Percentiles rank a stretch among this genome's conserved stretches.
phyloP scores from a whole-genome alignment of 64 coral and sea anemone genomes.

The Platygyra sinensis region DNA sequence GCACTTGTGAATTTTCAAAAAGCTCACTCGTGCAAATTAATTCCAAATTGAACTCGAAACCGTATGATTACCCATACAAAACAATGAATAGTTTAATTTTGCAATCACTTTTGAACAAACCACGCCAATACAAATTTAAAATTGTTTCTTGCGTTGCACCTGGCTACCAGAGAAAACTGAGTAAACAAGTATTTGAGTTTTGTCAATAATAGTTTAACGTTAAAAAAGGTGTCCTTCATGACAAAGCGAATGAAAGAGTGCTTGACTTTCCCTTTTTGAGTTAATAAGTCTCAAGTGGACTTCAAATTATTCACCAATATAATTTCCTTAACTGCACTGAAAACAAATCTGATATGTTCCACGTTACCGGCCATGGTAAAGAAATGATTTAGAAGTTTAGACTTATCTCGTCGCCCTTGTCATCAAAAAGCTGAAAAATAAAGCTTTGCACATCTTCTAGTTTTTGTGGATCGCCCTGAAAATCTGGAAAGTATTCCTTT shows the following conservation, averaged over 20 bases:
- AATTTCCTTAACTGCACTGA: conserved; percentile 97
- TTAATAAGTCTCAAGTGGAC: conserved; percentile 90
- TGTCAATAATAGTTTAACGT: background rate
- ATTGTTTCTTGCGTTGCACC: too few species aligned
- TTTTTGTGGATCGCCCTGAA: conserved; percentile 93
- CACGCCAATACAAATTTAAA: too few species aligned
- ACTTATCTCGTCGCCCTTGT: conserved; percentile 91
- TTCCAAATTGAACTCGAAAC: too few species aligned
- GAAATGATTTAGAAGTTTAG: conserved; percentile 95
- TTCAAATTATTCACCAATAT: conserved; percentile 96
- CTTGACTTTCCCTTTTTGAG: background rate
- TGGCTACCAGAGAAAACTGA: too few species aligned
- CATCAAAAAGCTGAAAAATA: conserved; percentile 99
- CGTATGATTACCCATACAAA: too few species aligned
- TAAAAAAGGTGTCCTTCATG: too few species aligned
- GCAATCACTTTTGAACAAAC: too few species aligned
- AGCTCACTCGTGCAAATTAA: too few species aligned
- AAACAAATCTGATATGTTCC: conserved; percentile 99
- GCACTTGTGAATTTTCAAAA: too few species aligned
- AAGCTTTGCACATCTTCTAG: conserved; percentile 98
- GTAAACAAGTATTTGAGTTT: too few species aligned
- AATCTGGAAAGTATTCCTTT: conserved; percentile 94
- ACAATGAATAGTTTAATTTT: too few species aligned
- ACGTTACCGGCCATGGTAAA: conserved; percentile 96
- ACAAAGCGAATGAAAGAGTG: too few species aligned